Percentiles rank a stretch among this genome's conserved stretches.
Evolutionary conservation across 2,113 vertebrate species (phyloP).

Genomic region (Cairina moschata): DNA sequence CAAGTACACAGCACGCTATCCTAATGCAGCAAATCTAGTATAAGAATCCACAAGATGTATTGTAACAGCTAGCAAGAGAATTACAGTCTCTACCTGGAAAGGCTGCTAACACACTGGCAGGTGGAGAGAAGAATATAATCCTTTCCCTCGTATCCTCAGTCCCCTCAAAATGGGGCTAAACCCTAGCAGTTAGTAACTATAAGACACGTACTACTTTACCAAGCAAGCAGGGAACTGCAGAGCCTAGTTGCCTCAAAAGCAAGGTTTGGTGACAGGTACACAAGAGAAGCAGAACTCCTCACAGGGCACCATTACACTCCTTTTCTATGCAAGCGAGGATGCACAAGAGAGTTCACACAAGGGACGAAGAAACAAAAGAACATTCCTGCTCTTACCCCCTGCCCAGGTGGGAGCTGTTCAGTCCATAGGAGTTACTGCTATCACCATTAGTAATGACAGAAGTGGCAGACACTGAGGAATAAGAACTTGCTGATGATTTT

Average conservation of each 20-base stretch:
- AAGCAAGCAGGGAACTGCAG: constrained; percentile 15
- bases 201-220: background rate
- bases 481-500: constrained; percentile 88
- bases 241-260: background rate
- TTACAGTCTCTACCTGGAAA: background rate
- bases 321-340: background rate
- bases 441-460: constrained; percentile 93
- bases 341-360: background rate
- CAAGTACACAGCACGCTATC: background rate
- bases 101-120: background rate
- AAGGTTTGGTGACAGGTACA: background rate
- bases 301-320: background rate
- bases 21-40: background rate
- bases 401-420: constrained; percentile 87
- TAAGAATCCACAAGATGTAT: background rate
- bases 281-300: background rate
- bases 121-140: background rate
- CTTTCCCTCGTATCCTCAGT: background rate
- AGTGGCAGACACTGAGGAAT: constrained; percentile 86
- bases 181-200: background rate
- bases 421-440: constrained; percentile 87
- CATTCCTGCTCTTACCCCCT: constrained; percentile 82
- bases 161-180: background rate
- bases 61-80: background rate
- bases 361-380: constrained; percentile 10